Percentiles rank a stretch among this genome's conserved stretches.
These are phyloP conservation scores for Chroicocephalus ridibundus DNA, from an alignment of 2,113 vertebrate species.

Conservation along the genomic window DNA sequence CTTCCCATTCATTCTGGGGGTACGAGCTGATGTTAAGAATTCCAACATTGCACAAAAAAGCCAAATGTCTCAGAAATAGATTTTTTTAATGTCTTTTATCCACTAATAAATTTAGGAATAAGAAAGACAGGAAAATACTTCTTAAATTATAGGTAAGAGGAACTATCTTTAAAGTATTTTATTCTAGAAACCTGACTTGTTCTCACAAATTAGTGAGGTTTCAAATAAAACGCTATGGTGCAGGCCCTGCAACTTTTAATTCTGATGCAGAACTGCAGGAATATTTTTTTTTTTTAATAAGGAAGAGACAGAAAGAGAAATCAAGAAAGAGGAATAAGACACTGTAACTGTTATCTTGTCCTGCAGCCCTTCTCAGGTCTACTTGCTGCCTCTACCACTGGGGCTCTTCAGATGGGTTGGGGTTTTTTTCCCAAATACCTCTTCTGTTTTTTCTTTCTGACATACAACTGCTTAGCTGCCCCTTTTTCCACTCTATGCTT, in stretches of 20 bases:
- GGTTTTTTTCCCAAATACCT: rapidly evolving
- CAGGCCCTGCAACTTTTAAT: neutral
- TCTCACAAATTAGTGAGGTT: neutral
- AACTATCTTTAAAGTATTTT: neutral
- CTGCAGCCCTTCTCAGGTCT: neutral
- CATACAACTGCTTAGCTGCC: neutral
- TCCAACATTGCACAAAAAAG: neutral
- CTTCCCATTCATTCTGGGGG: neutral
- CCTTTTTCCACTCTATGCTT: neutral
- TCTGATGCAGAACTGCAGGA: neutral
- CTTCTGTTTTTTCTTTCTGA: neutral
- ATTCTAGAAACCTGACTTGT: neutral
- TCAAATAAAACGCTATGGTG: neutral
- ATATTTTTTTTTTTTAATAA: neutral
- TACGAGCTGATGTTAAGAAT: neutral
- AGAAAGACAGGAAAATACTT: neutral
- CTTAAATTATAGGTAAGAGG: neutral
- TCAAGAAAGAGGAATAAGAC: neutral
- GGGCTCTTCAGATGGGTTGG: neutral
- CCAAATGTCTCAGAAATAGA: neutral
- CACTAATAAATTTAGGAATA: neutral
- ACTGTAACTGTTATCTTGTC: neutral
- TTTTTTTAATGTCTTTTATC: neutral
- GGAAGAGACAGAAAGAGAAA: neutral
- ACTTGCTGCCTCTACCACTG: too few relatives aligned